Percentiles rank a stretch among this genome's conserved stretches.
Conservation (phyloP, 2,797 vertebrate genomes). For the Molossus molossus region DNA sequence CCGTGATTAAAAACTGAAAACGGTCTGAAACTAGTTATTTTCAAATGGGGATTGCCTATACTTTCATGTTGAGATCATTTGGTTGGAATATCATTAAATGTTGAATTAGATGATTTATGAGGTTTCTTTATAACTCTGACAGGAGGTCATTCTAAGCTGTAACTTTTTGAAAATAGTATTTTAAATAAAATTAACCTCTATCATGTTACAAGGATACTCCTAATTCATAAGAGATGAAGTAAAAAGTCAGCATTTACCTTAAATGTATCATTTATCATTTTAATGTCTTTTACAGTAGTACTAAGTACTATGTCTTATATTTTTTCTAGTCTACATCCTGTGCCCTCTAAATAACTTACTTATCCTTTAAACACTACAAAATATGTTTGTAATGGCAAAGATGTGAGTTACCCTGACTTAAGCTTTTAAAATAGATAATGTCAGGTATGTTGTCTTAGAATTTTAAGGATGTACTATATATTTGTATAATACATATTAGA, state of each 20-base stretch:
- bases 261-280: neutral
- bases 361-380: constrained; percentile 19
- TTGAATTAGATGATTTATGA: neutral
- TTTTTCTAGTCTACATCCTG: neutral
- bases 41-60: neutral
- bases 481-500: neutral
- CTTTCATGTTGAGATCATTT: neutral
- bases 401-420: constrained; percentile 16
- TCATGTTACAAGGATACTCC: neutral
- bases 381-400: neutral
- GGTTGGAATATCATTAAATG: constrained; percentile 4
- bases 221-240: constrained; percentile 19
- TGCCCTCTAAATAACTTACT: constrained; percentile 50
- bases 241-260: constrained; percentile 3
- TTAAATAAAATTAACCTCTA: constrained; percentile 20
- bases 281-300: constrained; percentile 41
- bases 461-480: neutral
- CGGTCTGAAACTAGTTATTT: constrained; percentile 6
- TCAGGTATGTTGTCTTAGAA: constrained; percentile 8
- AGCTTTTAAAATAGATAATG: constrained; percentile 37
- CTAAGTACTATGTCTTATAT: neutral
- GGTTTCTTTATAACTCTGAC: neutral
- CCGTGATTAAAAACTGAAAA: constrained; percentile 8
- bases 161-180: constrained; percentile 6
- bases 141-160: neutral